Percentiles rank a stretch among this genome's conserved stretches.
Conservation (phyloP, 2,113 vertebrate species). For the Trochalopteron elliotii region DNA sequence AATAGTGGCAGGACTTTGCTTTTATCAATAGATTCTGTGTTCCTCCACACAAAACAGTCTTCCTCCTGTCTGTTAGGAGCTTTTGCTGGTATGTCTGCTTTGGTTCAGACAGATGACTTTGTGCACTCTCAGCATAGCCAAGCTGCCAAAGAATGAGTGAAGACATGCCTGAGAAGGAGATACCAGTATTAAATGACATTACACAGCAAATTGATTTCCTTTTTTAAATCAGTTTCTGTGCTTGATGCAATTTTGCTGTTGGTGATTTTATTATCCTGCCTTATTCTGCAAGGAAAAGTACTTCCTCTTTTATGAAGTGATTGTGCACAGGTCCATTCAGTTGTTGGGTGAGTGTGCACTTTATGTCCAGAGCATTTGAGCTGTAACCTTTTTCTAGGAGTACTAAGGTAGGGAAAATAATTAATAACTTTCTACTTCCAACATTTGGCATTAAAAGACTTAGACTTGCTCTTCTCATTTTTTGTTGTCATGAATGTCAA, state of each 20-base stretch:
- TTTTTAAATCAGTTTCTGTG: neutral
- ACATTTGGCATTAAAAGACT: neutral
- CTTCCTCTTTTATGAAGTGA: neutral
- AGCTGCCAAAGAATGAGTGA: neutral
- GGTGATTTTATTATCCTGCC: neutral
- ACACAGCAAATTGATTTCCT: neutral
- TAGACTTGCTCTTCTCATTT: neutral
- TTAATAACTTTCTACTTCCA: neutral
- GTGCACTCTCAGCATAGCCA: neutral
- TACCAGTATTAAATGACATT: neutral
- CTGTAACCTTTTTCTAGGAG: neutral
- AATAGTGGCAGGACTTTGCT: neutral
- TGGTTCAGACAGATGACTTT: neutral
- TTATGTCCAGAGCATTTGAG: neutral
- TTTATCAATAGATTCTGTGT: neutral
- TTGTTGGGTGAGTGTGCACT: neutral
- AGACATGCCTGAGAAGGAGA: neutral
- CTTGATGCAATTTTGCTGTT: neutral
- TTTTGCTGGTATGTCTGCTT: neutral
- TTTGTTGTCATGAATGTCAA: neutral
- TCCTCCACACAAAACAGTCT: neutral
- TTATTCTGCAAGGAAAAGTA: neutral
- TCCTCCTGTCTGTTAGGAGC: neutral
- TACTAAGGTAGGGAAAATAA: neutral
- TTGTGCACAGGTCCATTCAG: neutral